phyloP scores from a whole-genome alignment of 2,888 invertebrate species.

The Tetragonula carbonaria region DNA sequence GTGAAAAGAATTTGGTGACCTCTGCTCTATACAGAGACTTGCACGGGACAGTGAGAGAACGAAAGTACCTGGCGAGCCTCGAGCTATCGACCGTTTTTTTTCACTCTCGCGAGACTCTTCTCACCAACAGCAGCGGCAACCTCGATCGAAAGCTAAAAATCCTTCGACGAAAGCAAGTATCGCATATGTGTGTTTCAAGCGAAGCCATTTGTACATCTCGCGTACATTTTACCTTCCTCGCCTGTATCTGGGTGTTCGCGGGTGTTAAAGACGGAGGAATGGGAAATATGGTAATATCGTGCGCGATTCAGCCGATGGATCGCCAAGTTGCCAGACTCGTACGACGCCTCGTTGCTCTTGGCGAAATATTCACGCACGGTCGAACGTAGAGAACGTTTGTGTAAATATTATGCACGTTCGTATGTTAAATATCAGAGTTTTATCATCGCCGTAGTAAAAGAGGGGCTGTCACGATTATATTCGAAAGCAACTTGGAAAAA shows the following conservation, averaged over 20 bases:
- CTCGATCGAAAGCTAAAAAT: neutral
- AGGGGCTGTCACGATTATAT: too few species aligned
- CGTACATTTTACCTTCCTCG: neutral
- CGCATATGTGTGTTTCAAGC: neutral
- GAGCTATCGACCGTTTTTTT: conserved; percentile 45
- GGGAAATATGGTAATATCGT: conserved; percentile 19
- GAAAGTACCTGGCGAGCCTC: conserved; percentile 48
- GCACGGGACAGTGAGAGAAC: conserved; percentile 6
- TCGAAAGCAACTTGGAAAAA: too few species aligned
- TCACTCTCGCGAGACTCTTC: conserved; percentile 21
- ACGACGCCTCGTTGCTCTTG: conserved; percentile 7
- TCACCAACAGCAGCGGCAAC: conserved; percentile 1
- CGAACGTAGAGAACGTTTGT: too few species aligned
- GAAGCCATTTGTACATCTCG: neutral
- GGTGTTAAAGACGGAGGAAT: neutral
- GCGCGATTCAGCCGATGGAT: neutral
- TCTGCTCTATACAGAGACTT: conserved; percentile 16
- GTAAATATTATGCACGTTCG: neutral
- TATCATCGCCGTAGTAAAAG: neutral
- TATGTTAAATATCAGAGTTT: neutral
- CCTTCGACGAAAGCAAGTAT: conserved; percentile 18
- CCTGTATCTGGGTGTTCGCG: neutral
- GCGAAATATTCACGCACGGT: neutral
- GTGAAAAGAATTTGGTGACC: too few species aligned
- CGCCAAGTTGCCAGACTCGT: neutral